A percentile compares a stretch with the other conserved stretches of the same genome.
phyloP scores from a whole-genome alignment of 2,888 invertebrate genomes.

The Polydrusus cervinus region DNA sequence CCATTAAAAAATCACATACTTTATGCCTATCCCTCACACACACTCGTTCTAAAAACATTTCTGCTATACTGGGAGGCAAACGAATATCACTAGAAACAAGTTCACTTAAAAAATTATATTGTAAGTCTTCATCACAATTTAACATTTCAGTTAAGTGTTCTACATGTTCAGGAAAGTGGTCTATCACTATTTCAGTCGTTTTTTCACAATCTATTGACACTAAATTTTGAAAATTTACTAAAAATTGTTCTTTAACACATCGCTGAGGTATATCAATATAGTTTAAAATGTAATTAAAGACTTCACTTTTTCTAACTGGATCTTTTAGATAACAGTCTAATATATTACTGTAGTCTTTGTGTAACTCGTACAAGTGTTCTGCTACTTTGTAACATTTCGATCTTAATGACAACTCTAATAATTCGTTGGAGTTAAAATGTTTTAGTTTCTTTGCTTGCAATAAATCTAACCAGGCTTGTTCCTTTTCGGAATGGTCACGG shows the following conservation, averaged over 20 bases:
- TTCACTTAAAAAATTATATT: conserved; percentile 77
- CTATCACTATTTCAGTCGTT: conserved; percentile 77
- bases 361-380: conserved; percentile 79
- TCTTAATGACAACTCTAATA: conserved; percentile 77
- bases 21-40: conserved; percentile 74
- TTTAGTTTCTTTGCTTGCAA: conserved; percentile 77
- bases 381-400: conserved; percentile 83
- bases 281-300: conserved; percentile 75
- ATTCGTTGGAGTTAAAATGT: conserved; percentile 75
- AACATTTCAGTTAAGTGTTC: conserved; percentile 71
- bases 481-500: conserved; percentile 79
- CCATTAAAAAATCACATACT: conserved; percentile 69
- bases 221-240: conserved; percentile 72
- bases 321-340: conserved; percentile 81
- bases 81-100: conserved; percentile 70
- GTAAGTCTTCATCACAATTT: conserved; percentile 68
- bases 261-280: conserved; percentile 70
- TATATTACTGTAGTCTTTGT: conserved; percentile 76
- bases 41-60: conserved; percentile 78
- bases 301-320: conserved; percentile 76
- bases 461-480: conserved; percentile 83
- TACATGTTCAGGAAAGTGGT: conserved; percentile 73
- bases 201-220: conserved; percentile 77
- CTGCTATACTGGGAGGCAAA: conserved; percentile 73
- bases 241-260: conserved; percentile 71